phyloP scores from a whole-genome alignment of 1,140 invertebrate species.

The Tetramorium simillimum region DNA sequence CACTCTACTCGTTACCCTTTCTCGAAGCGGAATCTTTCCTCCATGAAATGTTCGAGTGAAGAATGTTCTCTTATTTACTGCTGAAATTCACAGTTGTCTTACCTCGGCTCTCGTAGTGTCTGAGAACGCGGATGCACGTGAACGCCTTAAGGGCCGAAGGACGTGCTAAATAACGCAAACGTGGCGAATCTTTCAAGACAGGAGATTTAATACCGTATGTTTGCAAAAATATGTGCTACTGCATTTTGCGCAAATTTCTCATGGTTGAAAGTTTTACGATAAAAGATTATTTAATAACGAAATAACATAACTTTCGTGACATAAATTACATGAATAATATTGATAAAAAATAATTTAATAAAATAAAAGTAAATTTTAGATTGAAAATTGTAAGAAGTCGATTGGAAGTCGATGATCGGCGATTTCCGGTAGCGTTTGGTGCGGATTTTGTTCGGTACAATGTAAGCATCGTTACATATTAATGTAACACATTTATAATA shows the following conservation, averaged over 20 bases:
- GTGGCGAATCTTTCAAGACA: conserved; percentile 21
- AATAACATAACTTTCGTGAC: not conserved
- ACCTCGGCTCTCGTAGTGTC: not conserved
- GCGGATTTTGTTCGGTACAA: too few relatives aligned
- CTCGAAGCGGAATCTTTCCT: conserved; percentile 30
- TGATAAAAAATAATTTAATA: not conserved
- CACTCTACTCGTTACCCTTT: conserved; percentile 14
- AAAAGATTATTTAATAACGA: conserved; percentile 11
- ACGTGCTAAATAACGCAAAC: conserved; percentile 38
- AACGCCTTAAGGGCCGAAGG: conserved; percentile 16
- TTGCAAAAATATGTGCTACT: conserved; percentile 14
- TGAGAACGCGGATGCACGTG: conserved; percentile 26
- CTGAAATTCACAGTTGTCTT: conserved; percentile 50
- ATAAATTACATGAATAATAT: not conserved
- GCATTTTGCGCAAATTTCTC: conserved; percentile 7
- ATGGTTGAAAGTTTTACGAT: not conserved
- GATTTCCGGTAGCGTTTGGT: too few relatives aligned
- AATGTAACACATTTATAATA: too few relatives aligned
- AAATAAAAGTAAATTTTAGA: too few relatives aligned
- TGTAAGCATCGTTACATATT: too few relatives aligned
- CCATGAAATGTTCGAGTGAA: conserved; percentile 40
- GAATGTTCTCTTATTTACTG: conserved; percentile 51
- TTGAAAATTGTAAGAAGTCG: too few relatives aligned
- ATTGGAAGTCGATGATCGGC: too few relatives aligned
- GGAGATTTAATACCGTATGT: conserved; percentile 37